Evolutionary conservation across 2,888 invertebrate genomes (phyloP).

Genomic region (Zygaena filipendulae): DNA sequence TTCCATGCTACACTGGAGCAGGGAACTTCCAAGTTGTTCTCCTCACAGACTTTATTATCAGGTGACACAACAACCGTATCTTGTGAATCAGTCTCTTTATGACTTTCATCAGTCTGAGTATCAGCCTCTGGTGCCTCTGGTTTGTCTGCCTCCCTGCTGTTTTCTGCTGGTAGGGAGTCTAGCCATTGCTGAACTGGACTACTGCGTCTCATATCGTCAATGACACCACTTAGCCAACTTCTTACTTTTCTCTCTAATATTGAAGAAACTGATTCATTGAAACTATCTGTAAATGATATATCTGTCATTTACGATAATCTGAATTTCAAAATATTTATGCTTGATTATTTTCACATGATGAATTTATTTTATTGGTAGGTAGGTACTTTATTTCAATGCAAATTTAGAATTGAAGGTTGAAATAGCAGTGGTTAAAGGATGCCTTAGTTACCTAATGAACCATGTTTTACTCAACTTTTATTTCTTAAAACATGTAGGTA

Average conservation of each 20-base stretch:
- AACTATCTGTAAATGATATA: conserved; percentile 37
- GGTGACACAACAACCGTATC: conserved; percentile 36
- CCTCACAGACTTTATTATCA: conserved; percentile 17
- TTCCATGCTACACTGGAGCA: conserved; percentile 40
- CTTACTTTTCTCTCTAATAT: conserved; percentile 56
- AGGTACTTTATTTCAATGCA: no score
- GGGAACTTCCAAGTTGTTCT: conserved; percentile 44
- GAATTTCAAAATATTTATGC: no score
- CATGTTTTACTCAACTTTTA: no score
- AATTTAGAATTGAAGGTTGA: no score
- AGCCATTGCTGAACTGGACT: conserved; percentile 82
- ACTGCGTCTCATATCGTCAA: conserved; percentile 72
- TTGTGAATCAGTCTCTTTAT: conserved; percentile 34
- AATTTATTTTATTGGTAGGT: no score
- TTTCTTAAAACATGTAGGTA: no score
- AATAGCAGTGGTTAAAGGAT: no score
- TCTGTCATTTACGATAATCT: no score
- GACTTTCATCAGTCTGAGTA: conserved; percentile 5
- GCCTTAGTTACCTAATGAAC: no score
- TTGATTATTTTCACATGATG: no score
- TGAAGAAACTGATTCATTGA: conserved; percentile 54
- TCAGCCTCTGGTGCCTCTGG: conserved; percentile 11
- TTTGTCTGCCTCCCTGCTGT: conserved; percentile 22
- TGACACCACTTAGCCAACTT: conserved; percentile 57
- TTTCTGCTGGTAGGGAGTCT: conserved; percentile 71